These are phyloP conservation scores for Napeogenes inachia DNA, from an alignment of 2,888 invertebrate species.

Conservation along the genomic window DNA sequence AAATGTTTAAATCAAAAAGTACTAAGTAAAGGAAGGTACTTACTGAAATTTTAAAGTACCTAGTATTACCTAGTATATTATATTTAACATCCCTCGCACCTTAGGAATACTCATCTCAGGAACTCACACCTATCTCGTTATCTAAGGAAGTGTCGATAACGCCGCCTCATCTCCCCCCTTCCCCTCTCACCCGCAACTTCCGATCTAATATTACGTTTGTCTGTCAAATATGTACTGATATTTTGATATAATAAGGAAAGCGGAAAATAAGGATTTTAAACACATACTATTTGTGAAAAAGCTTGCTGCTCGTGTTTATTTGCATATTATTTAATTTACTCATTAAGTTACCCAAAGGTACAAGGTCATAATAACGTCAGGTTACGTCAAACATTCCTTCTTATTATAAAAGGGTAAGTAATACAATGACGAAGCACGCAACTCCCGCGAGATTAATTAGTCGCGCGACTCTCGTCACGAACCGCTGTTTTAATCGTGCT, in stretches of 20 bases:
- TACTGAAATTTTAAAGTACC: too few species aligned
- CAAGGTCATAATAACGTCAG: background rate
- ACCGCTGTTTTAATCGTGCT: slow-evolving; percentile 17
- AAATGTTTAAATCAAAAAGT: too few species aligned
- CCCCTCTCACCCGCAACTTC: slow-evolving; percentile 13
- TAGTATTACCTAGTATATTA: too few species aligned
- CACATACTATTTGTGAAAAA: too few species aligned
- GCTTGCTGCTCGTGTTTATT: too few species aligned
- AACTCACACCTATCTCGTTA: slow-evolving; percentile 1
- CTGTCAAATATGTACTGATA: slow-evolving; percentile 1
- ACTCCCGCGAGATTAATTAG: slow-evolving; percentile 57
- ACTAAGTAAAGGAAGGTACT: too few species aligned
- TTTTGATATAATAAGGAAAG: slow-evolving; percentile 1
- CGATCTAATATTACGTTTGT: slow-evolving; percentile 26
- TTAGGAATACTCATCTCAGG: background rate
- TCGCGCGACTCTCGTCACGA: slow-evolving; percentile 21
- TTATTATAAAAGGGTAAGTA: slow-evolving; percentile 9
- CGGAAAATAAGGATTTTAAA: background rate
- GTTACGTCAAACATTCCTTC: background rate
- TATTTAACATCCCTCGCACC: background rate
- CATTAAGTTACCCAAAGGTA: background rate
- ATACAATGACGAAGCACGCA: slow-evolving; percentile 30
- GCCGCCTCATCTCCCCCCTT: background rate
- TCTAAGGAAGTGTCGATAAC: slow-evolving; percentile 2
- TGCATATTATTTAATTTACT: too few species aligned